A percentile compares a stretch with the other conserved stretches of the same genome.
phyloP scores from a whole-genome alignment of 2,797 vertebrate genomes.

The Crocodylus rhombifer region DNA sequence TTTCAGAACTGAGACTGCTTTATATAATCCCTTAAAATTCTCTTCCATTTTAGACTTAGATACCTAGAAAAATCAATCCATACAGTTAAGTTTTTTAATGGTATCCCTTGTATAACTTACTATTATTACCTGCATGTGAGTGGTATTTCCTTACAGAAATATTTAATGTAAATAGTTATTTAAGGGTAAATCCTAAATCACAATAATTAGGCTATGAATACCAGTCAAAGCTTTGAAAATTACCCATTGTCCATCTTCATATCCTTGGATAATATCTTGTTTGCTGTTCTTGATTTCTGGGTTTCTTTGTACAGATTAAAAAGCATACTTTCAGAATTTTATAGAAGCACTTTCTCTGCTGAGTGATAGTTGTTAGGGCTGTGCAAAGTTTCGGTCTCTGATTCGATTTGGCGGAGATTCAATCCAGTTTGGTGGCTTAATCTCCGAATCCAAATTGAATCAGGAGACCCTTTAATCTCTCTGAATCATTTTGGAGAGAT shows the following conservation, averaged over 20 bases:
- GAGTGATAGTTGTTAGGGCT: not conserved
- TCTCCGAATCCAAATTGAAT: too few species aligned
- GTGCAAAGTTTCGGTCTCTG: too few species aligned
- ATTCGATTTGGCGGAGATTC: too few species aligned
- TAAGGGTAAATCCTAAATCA: not conserved
- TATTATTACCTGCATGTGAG: not conserved
- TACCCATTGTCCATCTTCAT: rapidly evolving
- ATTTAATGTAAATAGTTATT: not conserved
- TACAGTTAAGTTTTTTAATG: not conserved
- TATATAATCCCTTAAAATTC: not conserved
- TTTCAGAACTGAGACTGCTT: not conserved
- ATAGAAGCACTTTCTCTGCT: not conserved
- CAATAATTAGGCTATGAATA: not conserved
- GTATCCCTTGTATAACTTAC: not conserved
- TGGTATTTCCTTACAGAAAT: not conserved
- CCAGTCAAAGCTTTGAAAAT: not conserved
- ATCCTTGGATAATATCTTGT: not conserved
- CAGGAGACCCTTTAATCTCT: too few species aligned
- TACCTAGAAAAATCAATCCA: not conserved
- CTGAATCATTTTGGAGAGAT: too few species aligned
- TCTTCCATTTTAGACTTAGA: not conserved
- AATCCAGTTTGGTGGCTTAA: too few species aligned
- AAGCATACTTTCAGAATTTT: not conserved
- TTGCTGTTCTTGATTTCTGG: not conserved
- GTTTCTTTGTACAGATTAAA: not conserved